These are phyloP conservation scores for Pseudanteris insignis DNA, from an alignment of 2,888 invertebrate genomes.

Conservation along the genomic window DNA sequence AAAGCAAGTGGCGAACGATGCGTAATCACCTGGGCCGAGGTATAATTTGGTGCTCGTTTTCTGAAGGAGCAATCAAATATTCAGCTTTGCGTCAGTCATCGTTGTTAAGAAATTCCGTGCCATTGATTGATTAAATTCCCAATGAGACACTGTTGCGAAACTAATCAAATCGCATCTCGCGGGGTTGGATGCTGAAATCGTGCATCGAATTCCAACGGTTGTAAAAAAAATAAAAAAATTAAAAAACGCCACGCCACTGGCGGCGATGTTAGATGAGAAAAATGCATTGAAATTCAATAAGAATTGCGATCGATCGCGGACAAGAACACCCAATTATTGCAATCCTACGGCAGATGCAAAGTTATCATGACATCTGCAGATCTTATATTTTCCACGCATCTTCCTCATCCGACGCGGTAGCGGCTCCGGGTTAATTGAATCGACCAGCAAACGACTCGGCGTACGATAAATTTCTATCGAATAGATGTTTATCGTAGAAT, in stretches of 20 bases:
- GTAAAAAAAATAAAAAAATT: no score
- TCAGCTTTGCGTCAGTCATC: slow-evolving; percentile 30
- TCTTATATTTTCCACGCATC: slow-evolving; percentile 50
- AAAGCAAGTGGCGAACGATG: no score
- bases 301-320: slow-evolving; percentile 53
- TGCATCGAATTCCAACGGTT: slow-evolving; percentile 4
- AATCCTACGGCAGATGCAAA: slow-evolving; percentile 62
- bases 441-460: slow-evolving; percentile 40
- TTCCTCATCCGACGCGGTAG: slow-evolving; percentile 40
- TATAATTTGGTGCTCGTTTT: no score
- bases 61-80: slow-evolving; percentile 35
- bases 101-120: slow-evolving; percentile 16
- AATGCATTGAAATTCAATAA: slow-evolving; percentile 49
- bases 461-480: slow-evolving; percentile 56
- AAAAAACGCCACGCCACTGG: background rate
- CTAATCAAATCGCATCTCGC: slow-evolving; percentile 4
- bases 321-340: slow-evolving; percentile 59
- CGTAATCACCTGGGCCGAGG: no score
- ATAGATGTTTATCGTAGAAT: slow-evolving; percentile 50
- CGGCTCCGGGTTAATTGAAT: slow-evolving; percentile 49
- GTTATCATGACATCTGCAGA: slow-evolving; percentile 61
- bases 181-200: slow-evolving; percentile 1
- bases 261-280: background rate
- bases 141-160: slow-evolving; percentile 11
- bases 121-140: slow-evolving; percentile 16